Conservation (phyloP, 2,797 vertebrate species). For the Sorex maritimensis region DNA sequence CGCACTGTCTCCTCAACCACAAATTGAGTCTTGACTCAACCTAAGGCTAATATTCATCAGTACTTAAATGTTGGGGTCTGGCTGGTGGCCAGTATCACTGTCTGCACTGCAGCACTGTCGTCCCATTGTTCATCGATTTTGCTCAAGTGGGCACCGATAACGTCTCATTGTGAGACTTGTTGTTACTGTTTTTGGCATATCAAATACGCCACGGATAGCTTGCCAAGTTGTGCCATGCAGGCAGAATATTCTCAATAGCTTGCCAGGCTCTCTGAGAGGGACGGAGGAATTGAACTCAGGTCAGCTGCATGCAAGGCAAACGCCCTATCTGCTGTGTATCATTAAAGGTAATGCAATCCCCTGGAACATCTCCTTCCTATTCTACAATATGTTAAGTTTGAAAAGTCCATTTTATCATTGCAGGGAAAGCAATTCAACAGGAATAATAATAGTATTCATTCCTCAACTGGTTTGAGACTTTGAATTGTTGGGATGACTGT, state of each 20-base stretch:
- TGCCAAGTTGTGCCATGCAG: too few species aligned
- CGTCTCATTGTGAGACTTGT: too few species aligned
- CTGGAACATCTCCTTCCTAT: not conserved
- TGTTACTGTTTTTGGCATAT: too few species aligned
- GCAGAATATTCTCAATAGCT: too few species aligned
- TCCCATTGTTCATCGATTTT: not conserved
- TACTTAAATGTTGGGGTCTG: not conserved
- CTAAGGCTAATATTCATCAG: not conserved
- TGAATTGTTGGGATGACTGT: not conserved
- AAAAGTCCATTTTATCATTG: constrained; percentile 64
- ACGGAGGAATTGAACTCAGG: too few species aligned
- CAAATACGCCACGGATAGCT: too few species aligned
- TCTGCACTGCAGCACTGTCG: too few species aligned
- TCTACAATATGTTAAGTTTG: constrained; percentile 52
- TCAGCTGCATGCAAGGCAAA: too few species aligned
- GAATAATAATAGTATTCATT: not conserved
- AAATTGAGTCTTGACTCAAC: not conserved
- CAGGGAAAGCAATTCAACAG: constrained; percentile 52
- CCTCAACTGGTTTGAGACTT: not conserved
- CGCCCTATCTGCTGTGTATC: too few species aligned
- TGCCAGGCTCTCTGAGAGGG: too few species aligned
- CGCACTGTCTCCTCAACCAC: not conserved
- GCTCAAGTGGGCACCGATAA: too few species aligned
- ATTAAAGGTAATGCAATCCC: constrained; percentile 37
- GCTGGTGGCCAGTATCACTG: not conserved